phyloP scores from a whole-genome alignment of 2,797 vertebrate genomes.

The Pseudochirops cupreus region DNA sequence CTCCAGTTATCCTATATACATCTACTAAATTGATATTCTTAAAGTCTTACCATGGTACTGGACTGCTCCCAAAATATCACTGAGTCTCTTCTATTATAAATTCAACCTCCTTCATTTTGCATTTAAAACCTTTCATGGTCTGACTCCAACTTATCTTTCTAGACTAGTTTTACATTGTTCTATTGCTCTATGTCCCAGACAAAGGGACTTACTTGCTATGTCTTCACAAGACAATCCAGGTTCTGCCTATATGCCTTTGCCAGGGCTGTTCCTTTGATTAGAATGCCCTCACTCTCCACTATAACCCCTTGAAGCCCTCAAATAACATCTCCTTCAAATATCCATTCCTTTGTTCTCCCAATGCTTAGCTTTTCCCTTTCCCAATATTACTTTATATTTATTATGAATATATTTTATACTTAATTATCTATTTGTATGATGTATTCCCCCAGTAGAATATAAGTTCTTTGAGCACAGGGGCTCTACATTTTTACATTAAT shows the following conservation, averaged over 20 bases:
- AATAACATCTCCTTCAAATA: not conserved
- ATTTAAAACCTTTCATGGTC: not conserved
- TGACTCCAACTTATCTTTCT: not conserved
- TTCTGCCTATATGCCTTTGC: not conserved
- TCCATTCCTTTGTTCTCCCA: not conserved
- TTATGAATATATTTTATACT: not conserved
- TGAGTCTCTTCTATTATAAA: not conserved
- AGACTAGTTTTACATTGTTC: not conserved
- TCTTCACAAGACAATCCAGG: not conserved
- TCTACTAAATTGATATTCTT: not conserved
- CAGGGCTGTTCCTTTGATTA: not conserved
- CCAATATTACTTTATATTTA: not conserved
- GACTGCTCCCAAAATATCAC: not conserved
- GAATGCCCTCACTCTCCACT: not conserved
- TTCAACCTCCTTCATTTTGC: not conserved
- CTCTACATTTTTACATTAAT: not conserved
- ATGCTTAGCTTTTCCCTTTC: not conserved
- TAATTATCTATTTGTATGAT: not conserved
- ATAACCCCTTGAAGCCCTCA: not conserved
- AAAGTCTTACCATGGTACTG: not conserved
- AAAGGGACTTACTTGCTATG: not conserved
- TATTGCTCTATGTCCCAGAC: not conserved
- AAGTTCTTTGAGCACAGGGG: not conserved
- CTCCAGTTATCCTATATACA: not conserved
- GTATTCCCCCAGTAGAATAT: not conserved